Percentiles rank a stretch among this genome's conserved stretches.
Conservation (phyloP, 2,113 vertebrate genomes). For the Megalops atlanticus region DNA sequence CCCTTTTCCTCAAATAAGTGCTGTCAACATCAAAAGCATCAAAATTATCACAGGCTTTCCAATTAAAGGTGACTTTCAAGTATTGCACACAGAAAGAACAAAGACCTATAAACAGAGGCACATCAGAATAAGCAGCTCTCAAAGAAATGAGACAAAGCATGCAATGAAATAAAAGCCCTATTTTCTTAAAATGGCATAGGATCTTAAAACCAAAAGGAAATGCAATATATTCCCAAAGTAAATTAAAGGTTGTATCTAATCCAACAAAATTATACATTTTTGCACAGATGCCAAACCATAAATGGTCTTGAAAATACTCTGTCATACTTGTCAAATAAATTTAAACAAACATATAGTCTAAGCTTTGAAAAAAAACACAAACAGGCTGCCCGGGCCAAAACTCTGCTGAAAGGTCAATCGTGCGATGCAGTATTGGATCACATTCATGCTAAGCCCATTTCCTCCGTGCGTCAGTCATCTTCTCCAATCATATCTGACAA, state of each 20-base stretch:
- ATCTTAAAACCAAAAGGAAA: background rate
- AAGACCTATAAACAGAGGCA: background rate
- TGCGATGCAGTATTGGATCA: background rate
- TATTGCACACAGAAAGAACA: background rate
- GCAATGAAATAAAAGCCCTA: background rate
- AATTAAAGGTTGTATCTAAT: background rate
- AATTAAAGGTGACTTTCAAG: background rate
- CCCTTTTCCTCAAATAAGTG: background rate
- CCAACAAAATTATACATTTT: background rate
- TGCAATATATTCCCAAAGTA: background rate
- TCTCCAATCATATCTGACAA: slow-evolving; percentile 28
- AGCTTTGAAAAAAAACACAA: background rate
- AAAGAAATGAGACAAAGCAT: background rate
- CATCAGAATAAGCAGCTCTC: background rate
- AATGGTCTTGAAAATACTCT: background rate
- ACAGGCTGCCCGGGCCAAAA: background rate
- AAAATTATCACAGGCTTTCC: background rate
- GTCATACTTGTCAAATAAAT: too few species aligned
- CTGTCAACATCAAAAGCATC: too few species aligned
- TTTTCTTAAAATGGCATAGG: background rate
- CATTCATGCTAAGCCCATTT: background rate
- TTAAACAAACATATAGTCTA: background rate
- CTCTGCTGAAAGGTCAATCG: background rate
- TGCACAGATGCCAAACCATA: background rate
- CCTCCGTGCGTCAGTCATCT: background rate